Base-by-base conservation (phyloP, 2,888 invertebrate genomes). In the Polymixis flavicincta region DNA sequence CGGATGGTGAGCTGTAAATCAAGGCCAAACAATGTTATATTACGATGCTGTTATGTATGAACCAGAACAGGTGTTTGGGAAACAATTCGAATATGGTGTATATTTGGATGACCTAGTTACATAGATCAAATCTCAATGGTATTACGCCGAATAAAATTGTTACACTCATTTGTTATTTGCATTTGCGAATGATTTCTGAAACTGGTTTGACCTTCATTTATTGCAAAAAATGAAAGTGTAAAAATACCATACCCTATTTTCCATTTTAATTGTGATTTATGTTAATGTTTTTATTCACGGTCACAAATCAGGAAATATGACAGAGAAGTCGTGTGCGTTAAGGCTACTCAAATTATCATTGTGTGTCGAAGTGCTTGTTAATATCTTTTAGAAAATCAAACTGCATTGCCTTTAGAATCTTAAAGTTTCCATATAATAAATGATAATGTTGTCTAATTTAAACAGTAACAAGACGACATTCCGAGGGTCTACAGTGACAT, bases 401-500 rank as follows among this genome's bases (percentile, higher is more conserved):
- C 9, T 14, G 19, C 19, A 17, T 50, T 32, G 0, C 19, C 50
- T 45, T 25, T 45, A 42, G 2, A 50, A 32, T n/a, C 6, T 25
- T 9, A 37, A 45, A n/a, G 3, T 55, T 59, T 70, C 19, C 28
- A 11, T 22, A 37, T 8, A 13, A 37, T 59, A 70, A 2, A 37
- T 25, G 13, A 52, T 61, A 9, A 17, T 37, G 42, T 57, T 78
- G 11, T 57, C 50, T n/a, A 25, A 13, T 68, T 52, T 19, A 59
- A 59, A 59, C 59, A 61, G 61, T 69, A 76, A 80, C 81, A 75
- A 82, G 77, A 78, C 86, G 59, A 73, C 84, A 88, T 87, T 87
- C 82, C 74, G 84, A 85, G 87, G 91, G 91, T 91, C 91, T 89
- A 89, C 89, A 91, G 76, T 94, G 93, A 94, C 92, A 91, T 94